phyloP scores from a whole-genome alignment of 2,888 invertebrate genomes.

The Galerucella pusilla region DNA sequence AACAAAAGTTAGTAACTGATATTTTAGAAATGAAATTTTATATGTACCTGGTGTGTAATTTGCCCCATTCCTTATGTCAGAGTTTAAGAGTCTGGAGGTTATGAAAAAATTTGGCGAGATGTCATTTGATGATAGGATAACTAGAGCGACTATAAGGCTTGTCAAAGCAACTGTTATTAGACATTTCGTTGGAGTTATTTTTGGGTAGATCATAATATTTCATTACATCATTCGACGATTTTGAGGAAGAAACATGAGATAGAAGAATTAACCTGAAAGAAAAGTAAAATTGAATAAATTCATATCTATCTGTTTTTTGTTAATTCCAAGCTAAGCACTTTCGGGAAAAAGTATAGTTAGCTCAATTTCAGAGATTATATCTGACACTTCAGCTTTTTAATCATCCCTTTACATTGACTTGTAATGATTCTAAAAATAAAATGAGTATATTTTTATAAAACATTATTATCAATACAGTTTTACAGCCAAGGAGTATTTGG shows the following conservation, averaged over 20 bases:
- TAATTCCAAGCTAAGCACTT: too few species aligned
- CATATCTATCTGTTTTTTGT: background rate
- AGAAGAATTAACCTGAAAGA: background rate
- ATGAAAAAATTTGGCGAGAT: background rate
- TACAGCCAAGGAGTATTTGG: too few species aligned
- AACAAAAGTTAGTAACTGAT: background rate
- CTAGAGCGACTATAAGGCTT: background rate
- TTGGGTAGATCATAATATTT: constrained; percentile 12
- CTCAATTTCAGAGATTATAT: too few species aligned
- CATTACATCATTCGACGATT: constrained; percentile 2
- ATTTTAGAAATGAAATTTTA: background rate
- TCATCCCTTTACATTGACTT: too few species aligned
- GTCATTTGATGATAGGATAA: background rate
- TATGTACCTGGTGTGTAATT: constrained; percentile 18
- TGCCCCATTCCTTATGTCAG: background rate
- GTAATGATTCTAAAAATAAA: too few species aligned
- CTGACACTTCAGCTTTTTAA: too few species aligned
- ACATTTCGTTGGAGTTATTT: background rate
- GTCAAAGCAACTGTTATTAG: background rate
- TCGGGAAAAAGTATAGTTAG: too few species aligned
- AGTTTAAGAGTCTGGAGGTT: background rate
- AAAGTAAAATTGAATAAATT: background rate
- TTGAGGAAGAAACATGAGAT: background rate
- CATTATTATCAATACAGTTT: too few species aligned
- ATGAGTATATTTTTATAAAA: too few species aligned